Evolutionary conservation across 2,888 invertebrate genomes (phyloP).

Genomic region (Leptinotarsa peninsularis): DNA sequence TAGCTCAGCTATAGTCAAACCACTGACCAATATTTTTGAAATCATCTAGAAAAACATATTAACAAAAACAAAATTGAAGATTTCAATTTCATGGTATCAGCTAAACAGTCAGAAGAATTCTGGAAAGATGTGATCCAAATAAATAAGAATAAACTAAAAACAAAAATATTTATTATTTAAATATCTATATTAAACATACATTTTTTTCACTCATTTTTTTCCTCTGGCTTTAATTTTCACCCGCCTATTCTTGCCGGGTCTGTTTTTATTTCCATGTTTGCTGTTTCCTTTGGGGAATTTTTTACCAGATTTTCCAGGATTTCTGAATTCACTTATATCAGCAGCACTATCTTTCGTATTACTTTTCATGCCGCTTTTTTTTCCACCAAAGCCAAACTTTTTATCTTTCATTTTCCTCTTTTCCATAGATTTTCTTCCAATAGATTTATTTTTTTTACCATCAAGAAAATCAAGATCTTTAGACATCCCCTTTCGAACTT

Average conservation of each 20-base stretch:
- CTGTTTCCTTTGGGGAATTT: slow-evolving; percentile 48
- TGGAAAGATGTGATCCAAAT: too few species aligned
- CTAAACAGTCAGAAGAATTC: too few species aligned
- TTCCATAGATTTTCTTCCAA: slow-evolving; percentile 61
- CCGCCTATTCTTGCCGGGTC: slow-evolving; percentile 68
- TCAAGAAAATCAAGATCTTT: slow-evolving; percentile 86
- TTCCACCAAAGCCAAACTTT: slow-evolving; percentile 96
- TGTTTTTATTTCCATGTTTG: slow-evolving; percentile 36
- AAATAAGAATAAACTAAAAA: not conserved
- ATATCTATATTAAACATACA: not conserved
- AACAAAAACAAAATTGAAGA: too few species aligned
- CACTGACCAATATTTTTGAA: too few species aligned
- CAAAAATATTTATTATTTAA: slow-evolving; percentile 2
- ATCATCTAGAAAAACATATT: too few species aligned
- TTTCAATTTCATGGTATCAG: too few species aligned
- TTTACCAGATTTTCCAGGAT: slow-evolving; percentile 58
- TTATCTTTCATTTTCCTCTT: slow-evolving; percentile 80
- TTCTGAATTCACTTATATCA: slow-evolving; percentile 72
- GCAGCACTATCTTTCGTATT: slow-evolving; percentile 87
- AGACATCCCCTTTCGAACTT: slow-evolving; percentile 85
- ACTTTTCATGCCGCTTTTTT: slow-evolving; percentile 88
- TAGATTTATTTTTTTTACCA: slow-evolving; percentile 63
- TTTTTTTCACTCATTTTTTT: slow-evolving; percentile 30
- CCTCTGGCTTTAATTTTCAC: slow-evolving; percentile 63
- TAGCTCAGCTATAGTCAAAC: too few species aligned